These are phyloP conservation scores for Papilio demoleus DNA, from an alignment of 2,888 invertebrate genomes.

Conservation along the genomic window DNA sequence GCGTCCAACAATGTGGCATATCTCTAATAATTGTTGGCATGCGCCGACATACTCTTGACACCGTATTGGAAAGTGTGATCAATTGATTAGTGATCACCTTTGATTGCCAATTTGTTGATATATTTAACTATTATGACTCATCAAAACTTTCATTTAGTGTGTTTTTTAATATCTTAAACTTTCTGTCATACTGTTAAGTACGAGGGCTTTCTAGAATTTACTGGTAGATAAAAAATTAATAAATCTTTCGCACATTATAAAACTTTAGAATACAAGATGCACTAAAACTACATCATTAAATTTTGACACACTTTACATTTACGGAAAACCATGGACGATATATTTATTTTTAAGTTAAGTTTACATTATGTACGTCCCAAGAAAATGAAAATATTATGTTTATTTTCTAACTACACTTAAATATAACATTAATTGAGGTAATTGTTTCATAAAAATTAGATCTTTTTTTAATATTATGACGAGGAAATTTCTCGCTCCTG, in stretches of 20 bases:
- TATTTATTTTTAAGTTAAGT: no score
- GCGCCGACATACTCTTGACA: slow-evolving; percentile 26
- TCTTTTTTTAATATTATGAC: no score
- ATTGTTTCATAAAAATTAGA: not conserved
- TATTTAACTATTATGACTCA: slow-evolving; percentile 1
- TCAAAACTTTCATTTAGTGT: slow-evolving; percentile 3
- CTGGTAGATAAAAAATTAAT: not conserved
- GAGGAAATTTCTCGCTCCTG: no score
- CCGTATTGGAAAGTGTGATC: slow-evolving; percentile 33
- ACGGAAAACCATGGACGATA: no score
- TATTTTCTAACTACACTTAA: not conserved
- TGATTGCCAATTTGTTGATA: slow-evolving; percentile 27
- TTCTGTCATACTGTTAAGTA: no score
- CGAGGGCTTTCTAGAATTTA: no score
- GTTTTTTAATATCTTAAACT: slow-evolving; percentile 6
- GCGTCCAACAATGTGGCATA: not conserved
- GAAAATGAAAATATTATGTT: not conserved
- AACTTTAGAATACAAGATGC: no score
- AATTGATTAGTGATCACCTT: slow-evolving; percentile 32
- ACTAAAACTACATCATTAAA: no score
- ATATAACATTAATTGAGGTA: not conserved
- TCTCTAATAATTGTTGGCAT: not conserved
- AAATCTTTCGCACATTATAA: not conserved
- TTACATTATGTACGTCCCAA: no score
- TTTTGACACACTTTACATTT: no score